Conservation (phyloP, 2,797 vertebrate genomes). For the Sebastes wilsoni region DNA sequence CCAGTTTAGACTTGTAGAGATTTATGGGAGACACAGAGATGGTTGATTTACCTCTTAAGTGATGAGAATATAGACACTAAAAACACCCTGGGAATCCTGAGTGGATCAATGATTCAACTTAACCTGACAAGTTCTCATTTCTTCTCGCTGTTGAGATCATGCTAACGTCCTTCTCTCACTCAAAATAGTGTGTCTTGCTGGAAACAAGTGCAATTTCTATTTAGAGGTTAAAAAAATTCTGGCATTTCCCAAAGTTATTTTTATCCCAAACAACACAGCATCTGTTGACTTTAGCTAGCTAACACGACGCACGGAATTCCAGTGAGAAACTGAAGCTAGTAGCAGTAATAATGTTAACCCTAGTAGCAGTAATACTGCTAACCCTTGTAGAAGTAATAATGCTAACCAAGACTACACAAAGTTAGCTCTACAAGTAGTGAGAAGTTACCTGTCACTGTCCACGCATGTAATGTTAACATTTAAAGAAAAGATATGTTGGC, state of each 20-base stretch:
- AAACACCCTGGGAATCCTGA: neutral
- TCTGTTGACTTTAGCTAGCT: neutral
- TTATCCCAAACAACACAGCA: neutral
- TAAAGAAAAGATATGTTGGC: neutral
- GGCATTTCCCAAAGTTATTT: neutral
- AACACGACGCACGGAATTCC: no score
- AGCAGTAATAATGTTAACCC: no score
- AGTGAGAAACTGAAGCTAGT: neutral
- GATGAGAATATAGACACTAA: neutral
- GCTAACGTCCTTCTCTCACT: conserved; percentile 7
- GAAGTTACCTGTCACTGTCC: no score
- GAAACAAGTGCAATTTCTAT: neutral
- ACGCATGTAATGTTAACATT: no score
- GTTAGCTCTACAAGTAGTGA: no score
- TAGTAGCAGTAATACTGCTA: neutral
- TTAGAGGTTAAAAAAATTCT: neutral
- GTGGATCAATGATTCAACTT: conserved; percentile 14
- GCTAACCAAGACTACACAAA: neutral
- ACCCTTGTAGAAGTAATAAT: neutral
- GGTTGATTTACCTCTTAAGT: conserved; percentile 12
- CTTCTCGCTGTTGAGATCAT: conserved; percentile 1
- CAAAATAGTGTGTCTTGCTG: neutral
- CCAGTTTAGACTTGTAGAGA: neutral
- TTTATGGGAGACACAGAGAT: neutral
- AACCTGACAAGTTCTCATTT: conserved; percentile 30